Base-by-base conservation (phyloP, 2,888 invertebrate genomes). In the Orthosia gracilis region DNA sequence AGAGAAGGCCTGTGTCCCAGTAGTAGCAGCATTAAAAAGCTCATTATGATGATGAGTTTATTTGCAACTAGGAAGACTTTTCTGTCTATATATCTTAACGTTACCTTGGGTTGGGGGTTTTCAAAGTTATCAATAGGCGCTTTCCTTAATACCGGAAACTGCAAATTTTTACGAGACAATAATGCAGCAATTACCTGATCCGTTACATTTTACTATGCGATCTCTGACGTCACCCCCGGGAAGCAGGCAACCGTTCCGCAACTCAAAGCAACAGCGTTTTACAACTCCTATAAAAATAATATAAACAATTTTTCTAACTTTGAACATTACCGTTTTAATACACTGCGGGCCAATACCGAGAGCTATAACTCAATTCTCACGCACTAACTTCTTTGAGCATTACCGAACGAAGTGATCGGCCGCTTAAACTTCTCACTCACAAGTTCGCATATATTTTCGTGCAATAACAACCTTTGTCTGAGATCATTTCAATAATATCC, bases 401-500 rank as follows among this genome's bases (percentile, higher is more conserved):
- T 80, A 79, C 79, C 64, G 76, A 83, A 87, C 81, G 66, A 65
- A 75, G 85, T 91, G 90, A 89, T 89, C 89, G 74, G 84, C 78
- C 86, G 83, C 80, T 88, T 89, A 83, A 90, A 91, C 89, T 91
- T 89, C 88, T 85, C 83, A 89, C 87, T 89, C 87, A 82, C 85
- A 88, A 90, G 86, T 90, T 88, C 84, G 88, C 88, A 90, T 91
- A 92, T 87, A 92, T 90, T 91, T 91, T 87, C 88, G 72, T 87
- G 89, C 81, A 90, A 85, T 87, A 87, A 87, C 90, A 91, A 91
- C 92, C 92, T 92, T 93, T 93, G 93, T 93, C 92, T 91, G 92
- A 89, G 92, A 94, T 93, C 94, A 94, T 95, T 95, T 94, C 92
- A 94, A 94, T 94, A 94, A 95, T 95, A 94, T 92, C 87, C 93